Base-by-base conservation (phyloP, 1,140 invertebrate species). In the Paracyclopina nana region DNA sequence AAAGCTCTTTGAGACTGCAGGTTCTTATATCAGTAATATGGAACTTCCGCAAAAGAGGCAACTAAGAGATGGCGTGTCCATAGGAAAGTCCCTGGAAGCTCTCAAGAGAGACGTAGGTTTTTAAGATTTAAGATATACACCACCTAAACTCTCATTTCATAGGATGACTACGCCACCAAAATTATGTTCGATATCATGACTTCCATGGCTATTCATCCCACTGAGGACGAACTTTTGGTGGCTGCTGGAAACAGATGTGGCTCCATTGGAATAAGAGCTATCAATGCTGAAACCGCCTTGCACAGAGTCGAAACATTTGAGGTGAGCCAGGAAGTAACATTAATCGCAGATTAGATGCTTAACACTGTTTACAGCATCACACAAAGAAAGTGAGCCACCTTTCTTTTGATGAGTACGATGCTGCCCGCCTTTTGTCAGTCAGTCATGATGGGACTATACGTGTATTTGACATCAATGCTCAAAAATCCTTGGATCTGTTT, bases 131-230 rank as follows among this genome's bases (percentile, higher is more conserved):
- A n/a, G n/a, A n/a, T n/a, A n/a, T n/a, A n/a, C n/a, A n/a, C n/a
- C n/a, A n/a, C n/a, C n/a, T n/a, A n/a, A n/a, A n/a, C n/a, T n/a
- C n/a, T n/a, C n/a, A n/a, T n/a, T n/a, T 38, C 20, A 4, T 20
- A 38, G 34, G 3, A n/a, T n/a, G 34, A 38, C 4, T 20, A 38
- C 14, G 34, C 20, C n/a, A 20, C 34, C 3, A 38, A 38, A 38
- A 20, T 38, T 9, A 20, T 38, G 20, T 20, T 20, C 20, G 34
- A 38, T 38, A n/a, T n/a, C n/a, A 38, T 38, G 3, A 16, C 20
- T 38, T 38, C 34, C n/a, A n/a, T 38, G 14, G 34, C 14, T 9
- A 38, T 38, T 38, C 34, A 38, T 20, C 34, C 34, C 34, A 38
- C 34, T 9, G 34, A 38, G 34, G 34, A 38, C 9, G 20, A 38